Evolutionary conservation across 2,113 vertebrate species (phyloP), one percentile per base, ranked within the genome.

Genomic region (Myocastor coypus): DNA sequence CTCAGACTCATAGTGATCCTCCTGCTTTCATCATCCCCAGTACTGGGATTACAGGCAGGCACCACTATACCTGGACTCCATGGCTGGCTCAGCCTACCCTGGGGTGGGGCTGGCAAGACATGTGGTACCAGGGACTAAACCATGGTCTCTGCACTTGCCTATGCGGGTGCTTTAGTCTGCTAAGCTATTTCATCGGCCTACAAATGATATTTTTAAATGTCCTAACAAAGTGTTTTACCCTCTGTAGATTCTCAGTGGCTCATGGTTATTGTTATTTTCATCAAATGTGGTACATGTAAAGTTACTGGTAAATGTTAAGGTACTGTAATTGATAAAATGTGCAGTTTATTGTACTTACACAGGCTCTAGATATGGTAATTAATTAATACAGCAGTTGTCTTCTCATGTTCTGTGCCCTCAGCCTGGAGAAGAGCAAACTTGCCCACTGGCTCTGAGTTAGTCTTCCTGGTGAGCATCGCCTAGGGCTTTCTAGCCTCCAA

Each of bases 281-380:
- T 63, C n/a, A 89, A 84, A 83, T 59, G 32, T 95, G 7, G 63
- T 20, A 66, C 20, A 42, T 50, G 55, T 42, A 85, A 81, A 92
- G 75, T 78, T 89, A 85, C 2, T 82, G 28, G 77, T 91, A 92
- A 84, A 91, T n/a, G 59, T 94, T 75, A 82, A 90, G 40, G 3
- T 12, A 5, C 14, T 68, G 0, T 63, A 82, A 95, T 86, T 71
- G 4, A 82, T 77, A n/a, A 94, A 90, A 91, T 78, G 34, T 61
- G 80, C 63, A 42, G 40, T 55, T 91, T 85, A 84, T 20, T 84
- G 68, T 84, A 37, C 11, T 68, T 75, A 91, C 82, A 37, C 26
- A 28, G 75, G 19, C 5, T 3, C 7, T 91, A 73, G 91, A 73
- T 61, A 10, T 71, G 34, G 64, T 64, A 68, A 75, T 89, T 63